Percentiles rank a stretch among this genome's conserved stretches.
These are phyloP conservation scores for Lamprotornis superbus DNA, from an alignment of 2,113 vertebrate genomes.

Conservation along the genomic window DNA sequence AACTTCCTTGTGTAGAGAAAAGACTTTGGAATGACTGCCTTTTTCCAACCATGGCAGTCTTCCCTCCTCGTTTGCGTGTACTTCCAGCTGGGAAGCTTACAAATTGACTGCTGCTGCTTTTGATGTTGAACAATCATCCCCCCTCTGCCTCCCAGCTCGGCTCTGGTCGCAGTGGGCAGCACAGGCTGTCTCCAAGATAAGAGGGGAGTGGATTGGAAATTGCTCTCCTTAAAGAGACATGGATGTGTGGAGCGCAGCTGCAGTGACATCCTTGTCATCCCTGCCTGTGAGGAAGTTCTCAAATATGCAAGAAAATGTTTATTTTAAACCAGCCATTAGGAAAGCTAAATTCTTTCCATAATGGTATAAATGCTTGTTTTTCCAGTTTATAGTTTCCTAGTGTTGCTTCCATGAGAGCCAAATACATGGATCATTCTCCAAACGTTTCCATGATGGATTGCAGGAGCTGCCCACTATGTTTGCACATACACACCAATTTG, in stretches of 20 bases:
- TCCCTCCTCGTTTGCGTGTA: not conserved
- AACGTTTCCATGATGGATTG: not conserved
- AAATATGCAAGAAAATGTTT: not conserved
- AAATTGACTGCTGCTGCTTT: constrained; percentile 56
- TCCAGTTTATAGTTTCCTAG: not conserved
- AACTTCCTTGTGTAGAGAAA: not conserved
- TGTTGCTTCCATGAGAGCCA: not conserved
- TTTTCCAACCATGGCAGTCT: not conserved
- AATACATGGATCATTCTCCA: not conserved
- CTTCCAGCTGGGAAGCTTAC: constrained; percentile 57
- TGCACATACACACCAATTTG: not conserved
- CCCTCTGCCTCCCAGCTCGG: constrained; percentile 28
- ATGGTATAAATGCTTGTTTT: constrained; percentile 1
- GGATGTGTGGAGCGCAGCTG: not conserved
- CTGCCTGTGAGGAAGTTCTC: not conserved
- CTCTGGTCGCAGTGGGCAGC: constrained; percentile 19
- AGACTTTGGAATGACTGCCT: not conserved
- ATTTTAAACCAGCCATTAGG: not conserved
- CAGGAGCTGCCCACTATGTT: not conserved
- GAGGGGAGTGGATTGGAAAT: constrained; percentile 19
- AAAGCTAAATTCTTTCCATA: constrained; percentile 14
- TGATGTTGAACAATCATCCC: constrained; percentile 32
- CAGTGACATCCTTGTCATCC: not conserved
- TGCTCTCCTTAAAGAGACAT: not conserved
- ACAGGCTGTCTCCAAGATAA: constrained; percentile 27